Evolutionary conservation across 2,888 invertebrate species (phyloP).

Genomic region (Nemurella pictetii): DNA sequence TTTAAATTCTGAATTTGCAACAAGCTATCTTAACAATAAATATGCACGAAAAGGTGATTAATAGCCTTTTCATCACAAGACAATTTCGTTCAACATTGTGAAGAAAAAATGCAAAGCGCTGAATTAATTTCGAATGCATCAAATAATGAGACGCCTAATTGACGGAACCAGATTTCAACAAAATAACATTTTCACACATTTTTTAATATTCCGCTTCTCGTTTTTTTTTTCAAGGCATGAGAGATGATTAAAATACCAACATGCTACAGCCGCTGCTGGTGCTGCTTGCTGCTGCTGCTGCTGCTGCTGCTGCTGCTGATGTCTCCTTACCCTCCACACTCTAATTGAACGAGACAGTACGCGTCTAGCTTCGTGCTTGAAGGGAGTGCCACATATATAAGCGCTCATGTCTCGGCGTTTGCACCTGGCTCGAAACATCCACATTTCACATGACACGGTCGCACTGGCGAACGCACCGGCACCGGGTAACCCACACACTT

Average conservation of each 20-base stretch:
- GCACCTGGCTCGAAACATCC: background rate
- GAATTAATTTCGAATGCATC: background rate
- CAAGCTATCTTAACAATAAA: background rate
- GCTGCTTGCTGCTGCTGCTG: too few relatives aligned
- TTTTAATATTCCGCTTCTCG: background rate
- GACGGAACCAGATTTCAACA: background rate
- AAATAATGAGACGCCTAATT: background rate
- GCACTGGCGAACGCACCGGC: too few relatives aligned
- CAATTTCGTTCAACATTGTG: background rate
- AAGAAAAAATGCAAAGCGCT: background rate
- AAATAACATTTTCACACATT: background rate
- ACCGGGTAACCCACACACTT: background rate
- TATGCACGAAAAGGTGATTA: background rate
- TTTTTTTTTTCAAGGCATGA: background rate
- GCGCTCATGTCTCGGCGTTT: background rate
- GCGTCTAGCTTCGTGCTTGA: background rate
- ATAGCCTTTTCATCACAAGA: background rate
- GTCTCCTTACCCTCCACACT: background rate
- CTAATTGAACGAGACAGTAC: constrained; percentile 22
- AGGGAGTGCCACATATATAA: constrained; percentile 14
- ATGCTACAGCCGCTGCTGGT: too few relatives aligned
- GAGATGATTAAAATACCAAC: background rate
- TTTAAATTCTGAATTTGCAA: background rate
- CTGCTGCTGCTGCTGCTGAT: too few relatives aligned
- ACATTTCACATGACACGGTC: background rate